Evolutionary conservation across 2,888 invertebrate genomes (phyloP).

Genomic region (Fissipunctia ypsillon): DNA sequence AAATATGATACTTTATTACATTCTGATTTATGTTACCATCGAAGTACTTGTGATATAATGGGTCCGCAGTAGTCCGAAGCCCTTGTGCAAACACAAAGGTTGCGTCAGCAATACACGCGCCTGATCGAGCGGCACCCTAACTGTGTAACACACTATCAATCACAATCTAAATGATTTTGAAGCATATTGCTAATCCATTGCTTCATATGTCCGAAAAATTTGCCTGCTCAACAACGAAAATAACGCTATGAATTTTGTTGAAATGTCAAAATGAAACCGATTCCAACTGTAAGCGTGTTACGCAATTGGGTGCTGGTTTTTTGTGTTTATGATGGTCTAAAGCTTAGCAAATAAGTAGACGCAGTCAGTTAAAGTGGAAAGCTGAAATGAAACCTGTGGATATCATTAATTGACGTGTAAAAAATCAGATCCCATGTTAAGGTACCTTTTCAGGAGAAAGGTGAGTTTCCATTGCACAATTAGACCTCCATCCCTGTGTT

Average conservation of each 20-base stretch:
- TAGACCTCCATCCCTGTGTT: neutral
- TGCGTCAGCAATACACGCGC: neutral
- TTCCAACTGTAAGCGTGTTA: no score
- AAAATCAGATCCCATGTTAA: neutral
- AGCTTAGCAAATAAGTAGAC: neutral
- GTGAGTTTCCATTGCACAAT: neutral
- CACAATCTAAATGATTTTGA: no score
- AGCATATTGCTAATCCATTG: no score
- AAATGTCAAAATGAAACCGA: no score
- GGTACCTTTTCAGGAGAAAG: neutral
- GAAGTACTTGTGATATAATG: constrained; percentile 5
- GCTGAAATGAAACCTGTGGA: neutral
- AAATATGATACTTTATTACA: constrained; percentile 19
- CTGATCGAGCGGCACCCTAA: no score
- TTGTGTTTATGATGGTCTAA: neutral
- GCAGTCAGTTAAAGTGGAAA: neutral
- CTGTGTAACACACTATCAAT: no score
- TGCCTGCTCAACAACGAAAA: no score
- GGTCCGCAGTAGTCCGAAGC: neutral
- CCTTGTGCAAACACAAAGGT: neutral
- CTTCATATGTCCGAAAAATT: no score
- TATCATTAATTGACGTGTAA: neutral
- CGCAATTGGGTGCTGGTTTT: no score
- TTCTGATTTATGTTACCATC: constrained; percentile 9
- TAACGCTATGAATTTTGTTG: no score